A percentile compares a stretch with the other conserved stretches of the same genome.
Conservation (phyloP, 1,140 invertebrate genomes). For the Panagrolaimus sp. region DNA sequence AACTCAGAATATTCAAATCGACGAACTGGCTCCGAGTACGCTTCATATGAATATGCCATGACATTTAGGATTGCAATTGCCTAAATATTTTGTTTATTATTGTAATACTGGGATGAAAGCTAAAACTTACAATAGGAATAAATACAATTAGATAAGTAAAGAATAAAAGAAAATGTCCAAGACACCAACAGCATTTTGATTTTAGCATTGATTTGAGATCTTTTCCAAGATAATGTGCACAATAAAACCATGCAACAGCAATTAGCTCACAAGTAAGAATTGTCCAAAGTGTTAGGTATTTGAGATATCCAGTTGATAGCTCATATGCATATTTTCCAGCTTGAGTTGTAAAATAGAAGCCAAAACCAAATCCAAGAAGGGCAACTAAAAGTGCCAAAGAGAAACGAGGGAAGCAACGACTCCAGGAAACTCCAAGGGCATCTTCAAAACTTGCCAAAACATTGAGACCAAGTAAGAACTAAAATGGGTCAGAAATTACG, state of each 20-base stretch:
- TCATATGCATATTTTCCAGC: conserved; percentile 56
- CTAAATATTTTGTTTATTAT: no score
- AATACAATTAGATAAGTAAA: conserved; percentile 50
- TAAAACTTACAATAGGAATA: conserved; percentile 37
- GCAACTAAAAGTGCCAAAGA: conserved; percentile 46
- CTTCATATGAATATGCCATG: conserved; percentile 42
- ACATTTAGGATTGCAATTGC: conserved; percentile 51
- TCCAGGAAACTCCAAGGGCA: conserved; percentile 49
- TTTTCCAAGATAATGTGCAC: conserved; percentile 51
- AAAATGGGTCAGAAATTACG: no score
- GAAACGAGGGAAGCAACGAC: conserved; percentile 49
- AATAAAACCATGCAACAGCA: conserved; percentile 50
- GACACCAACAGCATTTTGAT: conserved; percentile 48
- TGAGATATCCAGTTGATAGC: conserved; percentile 48
- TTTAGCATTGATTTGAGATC: conserved; percentile 50
- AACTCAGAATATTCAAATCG: conserved; percentile 48
- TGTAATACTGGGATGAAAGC: no score
- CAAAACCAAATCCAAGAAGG: conserved; percentile 33
- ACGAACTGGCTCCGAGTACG: conserved; percentile 44
- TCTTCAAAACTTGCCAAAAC: conserved; percentile 53
- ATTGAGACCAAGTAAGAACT: conserved; percentile 45
- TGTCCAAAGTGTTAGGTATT: conserved; percentile 52
- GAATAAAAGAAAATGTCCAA: conserved; percentile 49
- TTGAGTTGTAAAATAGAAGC: conserved; percentile 54
- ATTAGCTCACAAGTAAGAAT: conserved; percentile 52